A percentile compares a stretch with the other conserved stretches of the same genome.
These are phyloP conservation scores for Rhorus exstirpatorius DNA, from an alignment of 2,888 invertebrate genomes.

Conservation along the genomic window DNA sequence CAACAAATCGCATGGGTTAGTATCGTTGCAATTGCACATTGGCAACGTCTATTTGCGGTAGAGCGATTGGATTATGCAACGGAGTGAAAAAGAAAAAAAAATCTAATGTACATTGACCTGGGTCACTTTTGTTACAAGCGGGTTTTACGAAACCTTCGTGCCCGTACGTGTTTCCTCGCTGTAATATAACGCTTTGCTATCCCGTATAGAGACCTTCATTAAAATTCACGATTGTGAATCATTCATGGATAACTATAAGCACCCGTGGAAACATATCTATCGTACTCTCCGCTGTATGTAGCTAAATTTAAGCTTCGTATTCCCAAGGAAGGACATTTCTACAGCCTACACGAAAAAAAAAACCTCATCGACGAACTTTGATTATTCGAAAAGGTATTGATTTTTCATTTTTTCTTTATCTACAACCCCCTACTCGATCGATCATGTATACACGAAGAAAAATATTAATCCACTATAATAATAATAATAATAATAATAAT, in stretches of 20 bases:
- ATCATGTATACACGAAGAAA: too few relatives aligned
- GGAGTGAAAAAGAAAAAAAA: conserved; percentile 30
- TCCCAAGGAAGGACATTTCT: background rate
- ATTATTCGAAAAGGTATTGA: too few relatives aligned
- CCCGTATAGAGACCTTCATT: background rate
- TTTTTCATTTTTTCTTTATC: too few relatives aligned
- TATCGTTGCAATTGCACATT: conserved; percentile 25
- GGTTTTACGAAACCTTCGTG: conserved; percentile 33
- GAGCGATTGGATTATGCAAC: conserved; percentile 35
- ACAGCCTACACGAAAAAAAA: background rate
- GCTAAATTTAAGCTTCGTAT: background rate
- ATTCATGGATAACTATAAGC: background rate
- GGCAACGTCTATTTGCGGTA: conserved; percentile 47
- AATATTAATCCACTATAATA: too few relatives aligned
- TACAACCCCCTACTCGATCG: too few relatives aligned
- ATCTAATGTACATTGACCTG: conserved; percentile 57
- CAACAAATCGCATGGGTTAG: background rate
- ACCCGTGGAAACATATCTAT: conserved; percentile 3
- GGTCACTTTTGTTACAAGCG: conserved; percentile 52
- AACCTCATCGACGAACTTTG: too few relatives aligned
- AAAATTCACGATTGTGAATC: background rate
- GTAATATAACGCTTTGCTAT: background rate
- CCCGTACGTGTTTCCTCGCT: background rate
- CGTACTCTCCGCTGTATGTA: background rate
- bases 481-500: too few relatives aligned